Evolutionary conservation across 2,113 vertebrate species (phyloP).

Genomic region (Xyliphius kryptos): DNA sequence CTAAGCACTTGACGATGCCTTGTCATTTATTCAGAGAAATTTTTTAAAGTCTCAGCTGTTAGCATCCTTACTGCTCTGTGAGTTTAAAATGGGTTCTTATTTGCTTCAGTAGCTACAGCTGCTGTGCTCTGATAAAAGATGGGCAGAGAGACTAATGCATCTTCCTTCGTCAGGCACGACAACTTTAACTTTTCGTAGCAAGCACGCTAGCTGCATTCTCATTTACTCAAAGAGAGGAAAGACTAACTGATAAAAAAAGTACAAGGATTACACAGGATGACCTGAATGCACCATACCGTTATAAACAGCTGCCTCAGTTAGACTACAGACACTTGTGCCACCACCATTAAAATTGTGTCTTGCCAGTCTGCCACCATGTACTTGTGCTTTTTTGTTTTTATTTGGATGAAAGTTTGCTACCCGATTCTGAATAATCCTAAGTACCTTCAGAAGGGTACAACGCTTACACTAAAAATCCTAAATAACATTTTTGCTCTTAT

Average conservation of each 20-base stretch:
- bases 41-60: slow-evolving; percentile 15
- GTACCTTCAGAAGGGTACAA: no score
- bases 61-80: slow-evolving; percentile 9
- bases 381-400: no score
- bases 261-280: slow-evolving; percentile 1
- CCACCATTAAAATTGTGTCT: no score
- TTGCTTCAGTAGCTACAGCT: slow-evolving; percentile 23
- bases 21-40: background rate
- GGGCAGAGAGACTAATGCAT: slow-evolving; percentile 26
- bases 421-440: no score
- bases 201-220: slow-evolving; percentile 27
- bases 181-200: slow-evolving; percentile 5
- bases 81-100: slow-evolving; percentile 29
- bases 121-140: slow-evolving; percentile 40
- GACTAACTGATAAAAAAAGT: slow-evolving; percentile 18
- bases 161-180: slow-evolving; percentile 15
- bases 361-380: no score
- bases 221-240: slow-evolving; percentile 24
- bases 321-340: no score
- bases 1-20: no score
- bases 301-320: no score
- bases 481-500: no score
- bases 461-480: no score
- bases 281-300: background rate
- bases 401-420: no score